These are phyloP conservation scores for Sebastes minor DNA, from an alignment of 2,797 vertebrate species.

Conservation along the genomic window DNA sequence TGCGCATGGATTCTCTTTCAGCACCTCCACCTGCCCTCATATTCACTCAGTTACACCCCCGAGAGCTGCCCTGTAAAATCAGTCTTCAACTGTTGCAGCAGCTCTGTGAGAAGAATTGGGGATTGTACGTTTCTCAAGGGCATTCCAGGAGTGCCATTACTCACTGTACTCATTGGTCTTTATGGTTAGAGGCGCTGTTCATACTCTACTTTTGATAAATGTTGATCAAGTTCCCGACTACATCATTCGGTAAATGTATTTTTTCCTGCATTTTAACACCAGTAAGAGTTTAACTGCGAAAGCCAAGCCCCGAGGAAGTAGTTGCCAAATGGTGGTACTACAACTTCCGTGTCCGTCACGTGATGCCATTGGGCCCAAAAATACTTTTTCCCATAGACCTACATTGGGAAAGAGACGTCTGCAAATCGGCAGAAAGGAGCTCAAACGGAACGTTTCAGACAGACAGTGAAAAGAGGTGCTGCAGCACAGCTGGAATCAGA, in stretches of 20 bases:
- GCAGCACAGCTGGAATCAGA: no score
- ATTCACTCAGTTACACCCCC: slow-evolving; percentile 13
- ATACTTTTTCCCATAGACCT: no score
- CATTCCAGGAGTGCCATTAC: slow-evolving; percentile 6
- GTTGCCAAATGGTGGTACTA: no score
- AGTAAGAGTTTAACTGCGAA: background rate
- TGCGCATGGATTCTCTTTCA: slow-evolving; percentile 35
- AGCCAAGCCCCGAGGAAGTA: no score
- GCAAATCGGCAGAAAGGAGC: no score
- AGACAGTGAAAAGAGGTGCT: no score
- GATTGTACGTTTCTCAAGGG: slow-evolving; percentile 37
- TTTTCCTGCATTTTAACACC: background rate
- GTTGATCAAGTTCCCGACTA: background rate
- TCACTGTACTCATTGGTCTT: background rate
- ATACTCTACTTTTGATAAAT: background rate
- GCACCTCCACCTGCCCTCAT: slow-evolving; percentile 15
- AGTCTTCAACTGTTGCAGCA: slow-evolving; percentile 17
- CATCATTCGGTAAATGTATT: background rate
- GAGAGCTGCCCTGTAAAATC: slow-evolving; percentile 44
- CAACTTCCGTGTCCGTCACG: no score
- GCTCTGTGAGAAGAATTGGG: slow-evolving; percentile 16
- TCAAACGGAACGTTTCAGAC: no score
- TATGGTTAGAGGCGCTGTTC: background rate
- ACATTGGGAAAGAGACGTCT: no score
- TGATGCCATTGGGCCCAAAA: no score